Evolutionary conservation across 2,888 invertebrate species (phyloP).

Genomic region (Tetragonisca angustula): DNA sequence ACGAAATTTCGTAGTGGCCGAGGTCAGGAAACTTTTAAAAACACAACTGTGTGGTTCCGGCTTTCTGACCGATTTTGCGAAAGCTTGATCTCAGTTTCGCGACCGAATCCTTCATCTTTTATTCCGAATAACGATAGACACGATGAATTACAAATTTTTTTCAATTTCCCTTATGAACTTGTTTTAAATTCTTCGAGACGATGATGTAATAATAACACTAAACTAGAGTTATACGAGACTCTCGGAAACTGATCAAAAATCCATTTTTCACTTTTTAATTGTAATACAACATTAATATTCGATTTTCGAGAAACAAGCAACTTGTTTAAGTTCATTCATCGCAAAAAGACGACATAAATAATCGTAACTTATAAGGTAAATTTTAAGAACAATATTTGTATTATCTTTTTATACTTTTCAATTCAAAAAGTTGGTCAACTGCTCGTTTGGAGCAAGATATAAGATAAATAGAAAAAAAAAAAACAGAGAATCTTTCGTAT

Average conservation of each 20-base stretch:
- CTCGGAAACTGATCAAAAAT: too few species aligned
- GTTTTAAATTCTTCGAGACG: background rate
- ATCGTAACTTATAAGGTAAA: too few species aligned
- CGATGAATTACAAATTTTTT: background rate
- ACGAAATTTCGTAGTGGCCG: conserved; percentile 29
- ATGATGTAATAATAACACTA: too few species aligned
- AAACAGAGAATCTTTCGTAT: background rate
- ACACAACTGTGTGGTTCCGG: conserved; percentile 19
- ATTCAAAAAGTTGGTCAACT: too few species aligned
- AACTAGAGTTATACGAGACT: too few species aligned
- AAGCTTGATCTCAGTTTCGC: background rate
- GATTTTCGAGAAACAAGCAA: too few species aligned
- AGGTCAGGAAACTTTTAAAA: conserved; percentile 39
- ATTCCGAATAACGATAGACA: background rate
- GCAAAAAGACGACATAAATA: too few species aligned
- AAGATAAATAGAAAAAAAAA: background rate
- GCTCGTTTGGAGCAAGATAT: background rate
- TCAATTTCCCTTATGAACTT: background rate
- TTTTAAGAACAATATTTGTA: too few species aligned
- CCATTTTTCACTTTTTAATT: too few species aligned
- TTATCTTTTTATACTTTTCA: too few species aligned
- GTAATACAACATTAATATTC: too few species aligned
- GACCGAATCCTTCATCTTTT: background rate
- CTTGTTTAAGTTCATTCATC: too few species aligned
- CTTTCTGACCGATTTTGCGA: background rate